Evolutionary conservation across 1,140 invertebrate genomes (phyloP), one percentile per base, ranked within the genome.

Genomic region (Lepidurus couesii): DNA sequence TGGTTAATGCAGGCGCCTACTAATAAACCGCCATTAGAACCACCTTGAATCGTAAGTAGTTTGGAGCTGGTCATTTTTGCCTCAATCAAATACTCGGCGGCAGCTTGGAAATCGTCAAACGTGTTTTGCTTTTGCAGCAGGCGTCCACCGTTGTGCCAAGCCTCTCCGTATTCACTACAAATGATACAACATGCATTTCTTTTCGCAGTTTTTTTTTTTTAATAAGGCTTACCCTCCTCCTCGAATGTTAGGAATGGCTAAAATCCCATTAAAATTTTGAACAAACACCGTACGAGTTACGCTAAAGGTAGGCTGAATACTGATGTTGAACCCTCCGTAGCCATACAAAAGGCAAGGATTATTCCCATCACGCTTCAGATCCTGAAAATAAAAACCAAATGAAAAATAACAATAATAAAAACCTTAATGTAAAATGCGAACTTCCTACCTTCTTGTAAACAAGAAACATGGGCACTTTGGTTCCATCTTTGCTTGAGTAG

Each of bases 381-480:
- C 88, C 90, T 92, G 82, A 75, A 84, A 84, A 82, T 80, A 81
- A 75, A 44, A 43, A 44, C 73, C 76, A 44, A 42, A 16, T 34
- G 73, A 11, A 78, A 79, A 75, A 73, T 44, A 21, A 42, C n/a
- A 79, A 34, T 44, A 44, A 74, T 76, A 42, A 74, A 77, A 76
- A 44, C 42, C 26, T 77, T 74, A 77, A 26, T 21, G 47, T 53
- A 43, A 21, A 1, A 1, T 11, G 16, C 21, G 5, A n/a, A 53
- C 73, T 75, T 7, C 83, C 83, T 86, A 92, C 92, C 86, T 94
- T 94, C 83, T 90, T 92, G 81, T 91, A 90, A 43, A 98, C 90
- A 80, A 99, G 92, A 85, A 98, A 99, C 97, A 99, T 99, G 5
- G 98, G 98, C 81, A 99, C 89, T 86, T 93, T 92, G 1, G 96